A percentile compares a stretch with the other conserved stretches of the same genome.
Conservation (phyloP, 2,113 vertebrate species). For the Cygnus atratus region DNA sequence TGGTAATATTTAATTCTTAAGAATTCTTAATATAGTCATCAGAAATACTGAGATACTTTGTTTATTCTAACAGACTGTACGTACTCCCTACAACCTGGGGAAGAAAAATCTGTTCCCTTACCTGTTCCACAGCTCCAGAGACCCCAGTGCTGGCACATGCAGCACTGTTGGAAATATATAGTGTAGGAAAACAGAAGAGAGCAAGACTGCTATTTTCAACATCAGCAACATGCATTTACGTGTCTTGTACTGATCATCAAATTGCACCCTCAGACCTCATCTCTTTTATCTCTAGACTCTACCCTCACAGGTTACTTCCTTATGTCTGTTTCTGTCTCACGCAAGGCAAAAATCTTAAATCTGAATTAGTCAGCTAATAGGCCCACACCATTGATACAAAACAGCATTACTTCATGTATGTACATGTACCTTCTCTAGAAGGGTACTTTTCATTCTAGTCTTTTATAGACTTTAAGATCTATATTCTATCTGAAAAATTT, state of each 20-base stretch:
- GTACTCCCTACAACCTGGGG: neutral
- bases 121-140: neutral
- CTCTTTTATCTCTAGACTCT: neutral
- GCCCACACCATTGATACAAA: neutral
- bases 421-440: neutral
- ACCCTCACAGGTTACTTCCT: neutral
- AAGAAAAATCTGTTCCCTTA: neutral
- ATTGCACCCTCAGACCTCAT: neutral
- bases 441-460: neutral
- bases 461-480: neutral
- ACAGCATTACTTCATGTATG: neutral
- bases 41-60: neutral
- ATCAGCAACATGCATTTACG: neutral
- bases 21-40: neutral
- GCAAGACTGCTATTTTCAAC: neutral
- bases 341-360: neutral
- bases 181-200: neutral
- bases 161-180: neutral
- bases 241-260: neutral
- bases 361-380: neutral
- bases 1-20: slow-evolving; percentile 8
- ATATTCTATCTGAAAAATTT: neutral
- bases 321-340: neutral
- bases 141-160: neutral
- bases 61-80: neutral